These are phyloP conservation scores for Sakesphorus luctuosus DNA, from an alignment of 2,113 vertebrate genomes.

Conservation along the genomic window DNA sequence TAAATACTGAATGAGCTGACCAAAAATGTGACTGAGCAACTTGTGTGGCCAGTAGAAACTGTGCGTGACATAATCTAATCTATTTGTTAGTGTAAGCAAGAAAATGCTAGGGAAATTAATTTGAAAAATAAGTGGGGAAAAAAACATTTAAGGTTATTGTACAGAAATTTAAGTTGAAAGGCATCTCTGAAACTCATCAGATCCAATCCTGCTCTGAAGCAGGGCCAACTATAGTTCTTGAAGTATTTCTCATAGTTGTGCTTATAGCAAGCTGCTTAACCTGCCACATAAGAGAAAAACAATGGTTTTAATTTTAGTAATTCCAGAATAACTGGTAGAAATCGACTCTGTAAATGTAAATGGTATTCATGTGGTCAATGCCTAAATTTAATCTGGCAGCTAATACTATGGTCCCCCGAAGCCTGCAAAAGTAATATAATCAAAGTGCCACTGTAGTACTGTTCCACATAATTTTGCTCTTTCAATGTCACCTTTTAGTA, in stretches of 20 bases:
- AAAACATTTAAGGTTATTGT: not conserved
- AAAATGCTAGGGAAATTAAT: not conserved
- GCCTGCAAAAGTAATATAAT: not conserved
- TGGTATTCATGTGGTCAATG: not conserved
- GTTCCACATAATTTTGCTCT: not conserved
- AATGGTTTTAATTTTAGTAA: not conserved
- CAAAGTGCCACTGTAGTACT: not conserved
- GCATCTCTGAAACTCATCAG: not conserved
- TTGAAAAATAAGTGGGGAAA: not conserved
- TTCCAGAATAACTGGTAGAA: not conserved
- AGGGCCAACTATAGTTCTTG: not conserved
- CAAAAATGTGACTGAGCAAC: not conserved
- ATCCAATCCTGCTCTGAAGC: not conserved
- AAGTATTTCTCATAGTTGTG: not conserved
- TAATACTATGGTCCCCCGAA: not conserved
- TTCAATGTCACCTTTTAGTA: conserved; percentile 11
- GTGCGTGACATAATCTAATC: not conserved
- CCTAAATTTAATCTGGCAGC: not conserved
- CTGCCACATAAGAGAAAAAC: not conserved
- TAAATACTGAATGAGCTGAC: not conserved
- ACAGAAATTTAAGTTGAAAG: not conserved
- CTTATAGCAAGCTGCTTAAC: not conserved
- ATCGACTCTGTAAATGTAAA: not conserved
- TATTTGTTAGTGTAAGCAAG: not conserved
- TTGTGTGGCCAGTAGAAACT: not conserved